These are phyloP conservation scores for Virgularia gustaviana DNA, from an alignment of 92 coral and sea anemone genomes.

Conservation along the genomic window DNA sequence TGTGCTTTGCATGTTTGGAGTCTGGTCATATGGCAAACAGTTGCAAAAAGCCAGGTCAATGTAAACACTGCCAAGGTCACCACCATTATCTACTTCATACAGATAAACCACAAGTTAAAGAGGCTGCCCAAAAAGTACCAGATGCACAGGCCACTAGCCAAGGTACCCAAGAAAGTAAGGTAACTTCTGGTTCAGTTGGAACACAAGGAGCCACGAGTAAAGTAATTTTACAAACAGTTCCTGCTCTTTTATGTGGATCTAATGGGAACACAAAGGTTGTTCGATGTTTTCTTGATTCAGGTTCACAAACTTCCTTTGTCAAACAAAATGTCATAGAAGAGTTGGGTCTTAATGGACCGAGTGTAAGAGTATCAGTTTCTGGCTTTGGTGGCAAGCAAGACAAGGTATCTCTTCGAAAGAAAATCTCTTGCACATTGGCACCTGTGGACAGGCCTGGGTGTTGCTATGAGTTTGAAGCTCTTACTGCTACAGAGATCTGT, in stretches of 20 bases:
- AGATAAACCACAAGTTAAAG: neutral
- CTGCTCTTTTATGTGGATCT: neutral
- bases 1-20: constrained; percentile 1
- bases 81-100: constrained; percentile 21
- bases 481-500: constrained; percentile 29
- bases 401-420: neutral
- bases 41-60: neutral
- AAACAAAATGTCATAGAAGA: constrained; percentile 28
- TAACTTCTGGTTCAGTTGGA: too few species aligned
- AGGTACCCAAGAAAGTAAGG: too few species aligned
- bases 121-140: neutral
- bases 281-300: constrained; percentile 41
- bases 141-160: neutral
- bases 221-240: constrained; percentile 13
- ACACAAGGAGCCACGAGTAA: neutral
- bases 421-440: constrained; percentile 31
- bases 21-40: neutral
- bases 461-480: constrained; percentile 29
- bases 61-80: constrained; percentile 11
- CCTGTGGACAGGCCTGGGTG: constrained; percentile 42
- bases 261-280: neutral
- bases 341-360: constrained; percentile 38
- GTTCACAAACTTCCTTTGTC: constrained; percentile 29
- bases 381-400: constrained; percentile 14
- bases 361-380: constrained; percentile 31